phyloP scores from a whole-genome alignment of 2,113 vertebrate genomes.

The Erythrolamprus reginae region DNA sequence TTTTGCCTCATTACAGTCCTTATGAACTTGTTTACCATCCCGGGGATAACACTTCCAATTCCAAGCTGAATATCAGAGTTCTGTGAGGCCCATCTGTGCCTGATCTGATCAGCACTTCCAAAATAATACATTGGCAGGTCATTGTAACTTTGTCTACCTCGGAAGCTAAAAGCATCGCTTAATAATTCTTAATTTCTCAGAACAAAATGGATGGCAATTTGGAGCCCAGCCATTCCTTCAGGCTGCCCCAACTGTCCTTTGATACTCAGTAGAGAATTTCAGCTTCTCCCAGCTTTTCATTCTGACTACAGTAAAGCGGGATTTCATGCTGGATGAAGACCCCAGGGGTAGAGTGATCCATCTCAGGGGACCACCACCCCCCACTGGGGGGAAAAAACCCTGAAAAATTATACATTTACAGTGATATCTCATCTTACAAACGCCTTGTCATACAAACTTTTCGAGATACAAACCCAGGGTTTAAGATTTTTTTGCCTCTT shows the following conservation, averaged over 20 bases:
- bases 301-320: background rate
- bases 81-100: conserved; percentile 60
- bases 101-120: conserved; percentile 30
- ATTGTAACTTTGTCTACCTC: conserved; percentile 7
- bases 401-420: background rate
- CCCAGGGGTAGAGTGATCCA: background rate
- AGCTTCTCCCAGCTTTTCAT: background rate
- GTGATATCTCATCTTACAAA: too few species aligned
- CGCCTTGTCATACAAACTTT: too few species aligned
- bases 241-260: background rate
- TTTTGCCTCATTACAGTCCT: conserved; percentile 54
- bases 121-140: conserved; percentile 42
- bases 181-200: background rate
- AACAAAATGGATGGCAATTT: background rate
- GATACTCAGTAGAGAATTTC: background rate
- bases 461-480: too few species aligned
- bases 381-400: background rate
- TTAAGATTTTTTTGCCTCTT: too few species aligned
- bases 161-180: background rate
- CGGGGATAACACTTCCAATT: conserved; percentile 50
- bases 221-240: background rate
- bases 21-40: conserved; percentile 64
- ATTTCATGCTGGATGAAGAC: background rate
- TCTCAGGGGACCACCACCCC: background rate
- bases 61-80: conserved; percentile 53